Evolutionary conservation across 2,797 vertebrate genomes (phyloP), one percentile per base, ranked within the genome.

Genomic region (Cyprinodon diabolis): DNA sequence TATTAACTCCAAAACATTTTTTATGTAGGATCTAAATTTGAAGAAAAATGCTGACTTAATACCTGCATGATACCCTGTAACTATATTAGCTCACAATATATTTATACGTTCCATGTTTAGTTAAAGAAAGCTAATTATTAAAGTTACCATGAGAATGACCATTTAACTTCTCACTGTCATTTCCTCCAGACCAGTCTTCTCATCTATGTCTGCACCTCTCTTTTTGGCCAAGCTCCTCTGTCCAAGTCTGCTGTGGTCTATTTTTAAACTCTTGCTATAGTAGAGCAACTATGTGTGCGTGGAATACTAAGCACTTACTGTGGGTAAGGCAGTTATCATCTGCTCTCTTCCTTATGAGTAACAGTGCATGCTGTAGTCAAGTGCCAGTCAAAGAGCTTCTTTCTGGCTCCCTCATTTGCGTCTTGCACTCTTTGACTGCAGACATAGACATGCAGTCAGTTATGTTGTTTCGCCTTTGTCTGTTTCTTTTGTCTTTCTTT

Each of bases 221-320:
- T 68, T 84, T 89, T 88, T 79, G 81, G 82, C 84, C 81, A 77
- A 51, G 80, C 85, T 82, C 67, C 69, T 78, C 83, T 55, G 81
- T 84, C 82, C 84, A 76, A 86, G 83, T 90, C 86, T 85, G 78
- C 86, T 84, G 75, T 47, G 9, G 73, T 89, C 91, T 93, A 93
- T 93, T 93, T 92, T 89, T 92, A 93, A 87, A 90, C 87, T 81
- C 89, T 86, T 83, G 88, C 89, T 85, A 90, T 90, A 92, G 90
- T 66, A 62, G 79, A 87, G 89, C 80, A 73, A 81, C 77, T 68
- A 74, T 73, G 83, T 90, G 88, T 91, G 92, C 10, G 74, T 86
- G 73, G 92, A 92, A 91, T 93, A 92, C 75, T 90, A 92, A 92
- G 82, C 77, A 66, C 78, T 71, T 23, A 3, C 79, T 75, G 88